Evolutionary conservation across 1,140 invertebrate species (phyloP).

Genomic region (Vanessa atalanta): DNA sequence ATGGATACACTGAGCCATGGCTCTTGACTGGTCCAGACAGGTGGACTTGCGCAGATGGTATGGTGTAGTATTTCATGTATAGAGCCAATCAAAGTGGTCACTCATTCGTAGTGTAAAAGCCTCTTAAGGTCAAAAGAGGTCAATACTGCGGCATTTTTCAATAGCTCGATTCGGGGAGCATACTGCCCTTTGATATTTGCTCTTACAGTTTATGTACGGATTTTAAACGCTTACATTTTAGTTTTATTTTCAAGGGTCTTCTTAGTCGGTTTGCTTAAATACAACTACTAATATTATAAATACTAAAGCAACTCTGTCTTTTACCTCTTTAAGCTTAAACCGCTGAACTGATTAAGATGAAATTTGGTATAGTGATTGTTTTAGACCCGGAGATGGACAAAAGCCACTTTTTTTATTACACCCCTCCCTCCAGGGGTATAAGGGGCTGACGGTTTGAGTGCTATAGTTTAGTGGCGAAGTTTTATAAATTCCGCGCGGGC

Average conservation of each 20-base stretch:
- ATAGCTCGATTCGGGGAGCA: slow-evolving; percentile 22
- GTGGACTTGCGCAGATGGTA: slow-evolving; percentile 39
- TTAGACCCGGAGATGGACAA: no score
- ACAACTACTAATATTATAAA: no score
- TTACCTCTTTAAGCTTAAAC: no score
- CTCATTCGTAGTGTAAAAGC: slow-evolving; percentile 46
- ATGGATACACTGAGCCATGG: slow-evolving; percentile 47
- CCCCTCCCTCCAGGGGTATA: no score
- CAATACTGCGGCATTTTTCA: slow-evolving; percentile 41
- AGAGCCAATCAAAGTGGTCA: slow-evolving; percentile 56
- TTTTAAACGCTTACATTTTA: slow-evolving; percentile 1
- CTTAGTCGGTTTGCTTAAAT: not conserved
- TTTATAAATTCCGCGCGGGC: no score
- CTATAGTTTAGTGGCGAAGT: no score
- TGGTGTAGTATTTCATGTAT: slow-evolving; percentile 37
- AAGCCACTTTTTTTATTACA: no score
- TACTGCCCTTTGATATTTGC: not conserved
- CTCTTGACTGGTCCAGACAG: slow-evolving; percentile 43
- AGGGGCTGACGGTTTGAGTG: no score
- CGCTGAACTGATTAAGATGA: no score
- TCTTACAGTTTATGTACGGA: not conserved
- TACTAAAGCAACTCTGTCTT: no score
- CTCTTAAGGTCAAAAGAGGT: slow-evolving; percentile 47
- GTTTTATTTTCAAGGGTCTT: not conserved
- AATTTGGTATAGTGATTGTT: no score